These are phyloP conservation scores for Gavia stellata DNA, from an alignment of 2,113 vertebrate genomes.

Conservation along the genomic window DNA sequence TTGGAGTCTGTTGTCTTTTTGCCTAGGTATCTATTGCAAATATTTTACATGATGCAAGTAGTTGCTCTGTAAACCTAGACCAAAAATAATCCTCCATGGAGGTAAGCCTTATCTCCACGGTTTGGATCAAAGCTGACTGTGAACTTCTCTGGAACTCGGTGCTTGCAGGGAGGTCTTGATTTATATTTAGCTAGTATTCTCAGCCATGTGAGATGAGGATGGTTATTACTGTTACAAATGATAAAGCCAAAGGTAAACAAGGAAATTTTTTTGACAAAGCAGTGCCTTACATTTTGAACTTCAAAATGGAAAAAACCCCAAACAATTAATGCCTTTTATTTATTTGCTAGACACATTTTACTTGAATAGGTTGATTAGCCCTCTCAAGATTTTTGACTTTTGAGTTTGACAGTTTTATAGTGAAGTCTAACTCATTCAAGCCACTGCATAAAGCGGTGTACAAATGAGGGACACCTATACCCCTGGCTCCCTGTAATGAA, in stretches of 20 bases:
- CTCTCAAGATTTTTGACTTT: neutral
- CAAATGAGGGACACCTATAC: neutral
- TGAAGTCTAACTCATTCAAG: neutral
- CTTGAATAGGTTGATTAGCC: neutral
- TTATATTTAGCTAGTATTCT: neutral
- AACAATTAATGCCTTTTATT: neutral
- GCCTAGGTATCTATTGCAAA: neutral
- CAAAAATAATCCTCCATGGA: neutral
- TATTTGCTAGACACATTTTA: neutral
- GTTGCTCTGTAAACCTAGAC: neutral
- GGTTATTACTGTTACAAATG: neutral
- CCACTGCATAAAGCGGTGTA: neutral
- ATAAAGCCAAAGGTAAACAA: neutral
- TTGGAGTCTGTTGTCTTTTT: neutral
- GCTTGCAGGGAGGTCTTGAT: neutral
- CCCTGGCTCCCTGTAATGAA: neutral
- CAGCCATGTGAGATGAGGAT: neutral
- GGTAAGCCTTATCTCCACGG: neutral
- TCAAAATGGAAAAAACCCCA: neutral
- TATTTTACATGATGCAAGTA: neutral
- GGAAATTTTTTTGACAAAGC: neutral
- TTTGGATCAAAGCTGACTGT: neutral
- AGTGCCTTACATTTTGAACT: neutral
- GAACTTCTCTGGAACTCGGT: neutral
- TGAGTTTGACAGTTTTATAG: neutral